Conservation (phyloP, 2,797 vertebrate species). For the Pangasius macronema region DNA sequence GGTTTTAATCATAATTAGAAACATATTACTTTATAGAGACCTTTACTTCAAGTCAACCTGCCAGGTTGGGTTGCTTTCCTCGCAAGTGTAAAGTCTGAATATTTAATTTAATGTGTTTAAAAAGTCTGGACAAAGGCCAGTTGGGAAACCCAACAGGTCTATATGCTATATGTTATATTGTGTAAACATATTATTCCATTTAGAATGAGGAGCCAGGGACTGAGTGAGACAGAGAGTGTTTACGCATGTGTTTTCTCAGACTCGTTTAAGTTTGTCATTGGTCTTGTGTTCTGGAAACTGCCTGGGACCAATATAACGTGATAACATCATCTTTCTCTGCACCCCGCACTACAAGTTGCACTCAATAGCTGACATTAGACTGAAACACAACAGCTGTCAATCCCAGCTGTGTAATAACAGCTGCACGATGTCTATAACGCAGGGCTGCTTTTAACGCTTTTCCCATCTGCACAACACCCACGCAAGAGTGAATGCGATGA, state of each 20-base stretch:
- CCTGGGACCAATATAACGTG: slow-evolving; percentile 29
- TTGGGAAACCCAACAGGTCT: neutral
- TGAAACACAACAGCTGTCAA: slow-evolving; percentile 5
- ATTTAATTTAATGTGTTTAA: neutral
- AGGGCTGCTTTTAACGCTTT: neutral
- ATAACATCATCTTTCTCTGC: slow-evolving; percentile 21
- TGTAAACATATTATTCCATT: neutral
- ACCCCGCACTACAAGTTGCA: neutral
- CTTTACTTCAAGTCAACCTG: neutral
- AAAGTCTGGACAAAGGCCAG: neutral
- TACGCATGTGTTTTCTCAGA: neutral
- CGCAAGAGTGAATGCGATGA: slow-evolving; percentile 3
- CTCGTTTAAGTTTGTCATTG: neutral
- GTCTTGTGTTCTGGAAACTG: neutral
- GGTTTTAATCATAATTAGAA: slow-evolving; percentile 25
- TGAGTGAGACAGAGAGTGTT: neutral
- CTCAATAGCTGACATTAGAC: neutral
- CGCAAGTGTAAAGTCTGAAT: neutral
- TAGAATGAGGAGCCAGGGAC: neutral
- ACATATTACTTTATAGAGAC: neutral
- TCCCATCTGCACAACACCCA: slow-evolving; percentile 24
- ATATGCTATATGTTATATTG: neutral
- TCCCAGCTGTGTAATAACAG: slow-evolving; percentile 15
- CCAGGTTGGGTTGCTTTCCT: neutral
- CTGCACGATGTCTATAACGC: neutral